These are phyloP conservation scores for Euplagia quadripunctaria DNA, from an alignment of 2,888 invertebrate species.

Conservation along the genomic window DNA sequence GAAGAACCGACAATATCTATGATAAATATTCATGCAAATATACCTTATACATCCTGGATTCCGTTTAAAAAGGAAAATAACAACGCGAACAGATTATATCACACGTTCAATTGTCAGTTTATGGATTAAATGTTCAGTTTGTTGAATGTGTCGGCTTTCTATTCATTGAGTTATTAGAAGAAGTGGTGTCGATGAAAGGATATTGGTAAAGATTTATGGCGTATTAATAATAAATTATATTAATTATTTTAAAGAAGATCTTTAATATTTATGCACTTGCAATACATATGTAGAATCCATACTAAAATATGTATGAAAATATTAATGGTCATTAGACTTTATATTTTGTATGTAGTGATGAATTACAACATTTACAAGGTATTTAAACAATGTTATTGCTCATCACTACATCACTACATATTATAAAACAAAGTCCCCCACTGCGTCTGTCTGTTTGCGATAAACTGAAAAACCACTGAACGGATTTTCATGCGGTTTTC, in stretches of 20 bases:
- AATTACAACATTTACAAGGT: background rate
- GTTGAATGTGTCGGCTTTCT: constrained; percentile 39
- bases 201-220: constrained; percentile 16
- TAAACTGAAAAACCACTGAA: too few species aligned
- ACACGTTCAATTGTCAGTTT: constrained; percentile 46
- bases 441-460: too few species aligned
- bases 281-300: background rate
- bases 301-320: too few species aligned
- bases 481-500: too few species aligned
- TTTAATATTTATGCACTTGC: background rate
- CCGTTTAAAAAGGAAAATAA: constrained; percentile 83
- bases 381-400: background rate
- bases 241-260: background rate
- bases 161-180: constrained; percentile 35
- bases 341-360: background rate
- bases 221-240: background rate
- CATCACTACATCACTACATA: accelerated
- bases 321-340: background rate
- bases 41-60: constrained; percentile 83
- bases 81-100: constrained; percentile 78
- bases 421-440: too few species aligned
- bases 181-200: constrained; percentile 23
- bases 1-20: constrained; percentile 72
- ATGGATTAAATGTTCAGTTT: constrained; percentile 36
- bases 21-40: constrained; percentile 85